Conservation (phyloP, 2,888 invertebrate species). For the Dasypolia templi region DNA sequence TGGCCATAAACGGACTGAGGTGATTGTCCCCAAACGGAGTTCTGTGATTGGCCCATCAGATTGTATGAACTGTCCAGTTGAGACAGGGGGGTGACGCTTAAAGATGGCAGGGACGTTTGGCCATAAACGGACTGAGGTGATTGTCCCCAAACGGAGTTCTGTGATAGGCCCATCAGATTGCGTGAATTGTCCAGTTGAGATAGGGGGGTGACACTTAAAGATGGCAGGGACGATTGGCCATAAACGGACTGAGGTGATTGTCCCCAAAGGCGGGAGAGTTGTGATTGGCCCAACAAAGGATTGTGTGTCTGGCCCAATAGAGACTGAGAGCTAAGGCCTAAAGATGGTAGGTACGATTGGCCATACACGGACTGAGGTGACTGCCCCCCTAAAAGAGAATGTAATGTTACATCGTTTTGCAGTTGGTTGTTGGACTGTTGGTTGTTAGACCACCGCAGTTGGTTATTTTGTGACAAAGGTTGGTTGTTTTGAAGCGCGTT, state of each 20-base stretch:
- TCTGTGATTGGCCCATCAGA: too few relatives aligned
- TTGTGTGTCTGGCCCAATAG: background rate
- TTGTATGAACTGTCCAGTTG: too few relatives aligned
- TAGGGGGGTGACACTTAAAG: background rate
- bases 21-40: too few relatives aligned
- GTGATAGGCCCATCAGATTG: background rate
- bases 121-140: too few relatives aligned
- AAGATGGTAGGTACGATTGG: background rate
- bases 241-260: background rate
- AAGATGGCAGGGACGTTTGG: too few relatives aligned
- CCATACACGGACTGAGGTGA: background rate
- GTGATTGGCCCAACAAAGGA: background rate
- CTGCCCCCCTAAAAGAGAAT: slow-evolving; percentile 7
- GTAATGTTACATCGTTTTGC: background rate
- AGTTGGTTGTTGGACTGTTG: background rate
- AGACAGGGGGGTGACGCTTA: too few relatives aligned
- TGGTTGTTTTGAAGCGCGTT: background rate
- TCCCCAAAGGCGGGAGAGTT: background rate
- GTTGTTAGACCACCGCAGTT: background rate
- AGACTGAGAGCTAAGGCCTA: background rate
- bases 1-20: too few relatives aligned
- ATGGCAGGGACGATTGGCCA: background rate
- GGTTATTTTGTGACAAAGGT: slow-evolving; percentile 12
- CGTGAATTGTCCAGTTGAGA: background rate
- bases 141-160: too few relatives aligned